phyloP scores from a whole-genome alignment of 2,888 invertebrate genomes.

The Phytoseiulus persimilis region DNA sequence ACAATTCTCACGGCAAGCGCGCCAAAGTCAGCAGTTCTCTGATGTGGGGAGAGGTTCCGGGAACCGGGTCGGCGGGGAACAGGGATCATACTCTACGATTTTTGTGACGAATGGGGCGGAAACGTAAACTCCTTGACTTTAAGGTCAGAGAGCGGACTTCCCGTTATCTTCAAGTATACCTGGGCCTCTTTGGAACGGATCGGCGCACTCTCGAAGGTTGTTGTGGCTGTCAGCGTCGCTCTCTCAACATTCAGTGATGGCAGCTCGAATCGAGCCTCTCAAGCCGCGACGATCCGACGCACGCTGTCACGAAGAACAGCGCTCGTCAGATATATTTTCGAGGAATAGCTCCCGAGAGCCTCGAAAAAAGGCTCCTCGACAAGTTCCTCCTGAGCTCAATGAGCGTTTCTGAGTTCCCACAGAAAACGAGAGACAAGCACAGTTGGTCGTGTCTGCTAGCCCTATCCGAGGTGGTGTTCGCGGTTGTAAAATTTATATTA shows the following conservation, averaged over 20 bases:
- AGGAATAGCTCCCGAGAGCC: neutral
- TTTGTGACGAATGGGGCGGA: neutral
- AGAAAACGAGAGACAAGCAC: too few species aligned
- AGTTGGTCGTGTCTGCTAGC: neutral
- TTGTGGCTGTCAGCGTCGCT: neutral
- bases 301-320: neutral
- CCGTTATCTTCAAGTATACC: neutral
- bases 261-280: neutral
- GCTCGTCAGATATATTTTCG: neutral
- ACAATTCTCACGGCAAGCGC: too few species aligned
- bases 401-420: neutral
- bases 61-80: too few species aligned
- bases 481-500: neutral
- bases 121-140: neutral
- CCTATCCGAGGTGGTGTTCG: neutral
- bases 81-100: too few species aligned
- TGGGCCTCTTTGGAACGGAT: neutral
- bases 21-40: too few species aligned
- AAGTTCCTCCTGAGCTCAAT: neutral
- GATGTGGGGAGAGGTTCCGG: too few species aligned
- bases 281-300: neutral
- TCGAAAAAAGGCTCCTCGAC: too few species aligned
- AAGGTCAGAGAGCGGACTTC: neutral
- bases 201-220: neutral
- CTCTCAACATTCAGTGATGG: neutral